These are phyloP conservation scores for Theretra japonica DNA, from an alignment of 2,888 invertebrate species.

Conservation along the genomic window DNA sequence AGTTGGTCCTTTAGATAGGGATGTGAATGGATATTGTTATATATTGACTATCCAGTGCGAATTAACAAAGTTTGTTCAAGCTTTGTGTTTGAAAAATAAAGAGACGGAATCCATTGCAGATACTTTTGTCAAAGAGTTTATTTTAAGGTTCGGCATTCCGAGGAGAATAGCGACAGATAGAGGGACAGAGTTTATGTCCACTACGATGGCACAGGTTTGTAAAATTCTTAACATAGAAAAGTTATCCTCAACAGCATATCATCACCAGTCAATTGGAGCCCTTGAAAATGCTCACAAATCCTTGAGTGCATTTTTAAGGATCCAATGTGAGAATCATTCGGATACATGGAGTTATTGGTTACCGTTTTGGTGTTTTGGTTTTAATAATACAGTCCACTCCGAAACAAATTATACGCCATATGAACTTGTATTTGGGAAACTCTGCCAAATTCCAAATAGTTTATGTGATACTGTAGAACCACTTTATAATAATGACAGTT, in stretches of 20 bases:
- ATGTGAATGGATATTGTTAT: not conserved
- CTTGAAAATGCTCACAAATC: conserved; percentile 36
- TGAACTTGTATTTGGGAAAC: conserved; percentile 2
- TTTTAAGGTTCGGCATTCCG: not conserved
- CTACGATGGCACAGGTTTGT: conserved; percentile 28
- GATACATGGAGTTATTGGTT: conserved; percentile 36
- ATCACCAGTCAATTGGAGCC: conserved; percentile 30
- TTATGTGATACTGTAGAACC: conserved; percentile 5
- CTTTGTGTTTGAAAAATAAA: not conserved
- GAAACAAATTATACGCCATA: not conserved
- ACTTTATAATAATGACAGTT: conserved; percentile 8
- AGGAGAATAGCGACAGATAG: not conserved
- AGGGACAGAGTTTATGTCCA: not conserved
- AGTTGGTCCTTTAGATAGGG: not conserved
- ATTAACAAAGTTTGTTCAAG: not conserved
- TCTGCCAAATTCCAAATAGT: conserved; percentile 11
- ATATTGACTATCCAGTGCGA: not conserved
- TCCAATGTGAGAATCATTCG: conserved; percentile 29
- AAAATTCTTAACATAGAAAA: not conserved
- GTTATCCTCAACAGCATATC: not conserved
- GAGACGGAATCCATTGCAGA: not conserved
- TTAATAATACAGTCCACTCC: conserved; percentile 6
- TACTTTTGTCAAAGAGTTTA: not conserved
- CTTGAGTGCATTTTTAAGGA: conserved; percentile 34
- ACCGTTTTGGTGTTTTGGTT: conserved; percentile 37